Conservation (phyloP, 2,888 invertebrate genomes). For the Pilophorus perplexus region DNA sequence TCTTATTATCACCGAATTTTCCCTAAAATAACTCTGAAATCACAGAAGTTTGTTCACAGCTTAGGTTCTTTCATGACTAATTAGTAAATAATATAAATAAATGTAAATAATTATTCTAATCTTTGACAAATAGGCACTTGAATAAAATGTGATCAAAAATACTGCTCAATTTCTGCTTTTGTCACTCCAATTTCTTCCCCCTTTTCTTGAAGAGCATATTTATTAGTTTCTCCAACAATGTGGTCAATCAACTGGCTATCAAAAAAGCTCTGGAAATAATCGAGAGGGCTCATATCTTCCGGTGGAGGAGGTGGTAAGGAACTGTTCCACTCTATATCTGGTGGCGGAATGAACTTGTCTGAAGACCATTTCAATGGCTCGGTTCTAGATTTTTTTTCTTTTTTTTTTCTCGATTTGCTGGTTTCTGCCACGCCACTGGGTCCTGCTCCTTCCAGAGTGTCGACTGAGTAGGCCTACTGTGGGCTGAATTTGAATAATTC, state of each 20-base stretch:
- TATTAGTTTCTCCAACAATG: conserved; percentile 31
- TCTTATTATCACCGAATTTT: too few species aligned
- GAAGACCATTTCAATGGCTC: conserved; percentile 5
- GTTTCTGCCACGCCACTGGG: neutral
- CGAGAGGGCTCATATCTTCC: conserved; percentile 33
- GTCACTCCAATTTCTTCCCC: conserved; percentile 36
- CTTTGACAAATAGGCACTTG: too few species aligned
- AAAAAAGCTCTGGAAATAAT: conserved; percentile 37
- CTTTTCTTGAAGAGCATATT: conserved; percentile 40
- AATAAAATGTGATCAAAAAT: too few species aligned
- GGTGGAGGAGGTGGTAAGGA: conserved; percentile 34
- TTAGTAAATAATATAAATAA: too few species aligned
- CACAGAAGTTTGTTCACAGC: too few species aligned
- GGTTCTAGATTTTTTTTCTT: too few species aligned
- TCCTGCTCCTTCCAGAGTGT: neutral
- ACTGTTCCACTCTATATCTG: conserved; percentile 25
- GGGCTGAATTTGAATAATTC: too few species aligned
- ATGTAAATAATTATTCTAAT: too few species aligned
- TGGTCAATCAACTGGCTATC: conserved; percentile 37
- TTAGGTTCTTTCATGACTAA: too few species aligned
- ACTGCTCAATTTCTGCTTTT: conserved; percentile 27
- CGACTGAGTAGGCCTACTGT: neutral
- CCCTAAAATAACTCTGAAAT: too few species aligned
- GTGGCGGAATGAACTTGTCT: neutral
- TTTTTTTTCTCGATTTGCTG: neutral